These are phyloP conservation scores for Catharus ustulatus DNA, from an alignment of 2,797 vertebrate genomes.

Conservation along the genomic window DNA sequence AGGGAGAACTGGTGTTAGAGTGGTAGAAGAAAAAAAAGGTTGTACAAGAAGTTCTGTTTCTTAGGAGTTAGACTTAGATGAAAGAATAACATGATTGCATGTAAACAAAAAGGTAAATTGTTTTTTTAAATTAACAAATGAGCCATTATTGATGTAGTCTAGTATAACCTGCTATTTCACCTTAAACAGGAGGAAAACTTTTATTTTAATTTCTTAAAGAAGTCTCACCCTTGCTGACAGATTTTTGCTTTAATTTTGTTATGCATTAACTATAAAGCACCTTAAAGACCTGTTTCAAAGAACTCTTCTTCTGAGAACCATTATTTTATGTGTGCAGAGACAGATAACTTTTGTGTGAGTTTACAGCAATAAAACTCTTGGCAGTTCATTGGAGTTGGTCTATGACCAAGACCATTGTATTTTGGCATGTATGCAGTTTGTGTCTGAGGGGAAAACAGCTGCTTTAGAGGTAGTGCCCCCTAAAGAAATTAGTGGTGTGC, in stretches of 20 bases:
- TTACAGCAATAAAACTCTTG: neutral
- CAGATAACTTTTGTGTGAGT: neutral
- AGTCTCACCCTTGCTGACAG: neutral
- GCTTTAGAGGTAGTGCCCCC: neutral
- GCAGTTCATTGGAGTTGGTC: neutral
- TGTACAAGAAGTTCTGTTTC: neutral
- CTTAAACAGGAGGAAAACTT: neutral
- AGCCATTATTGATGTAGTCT: neutral
- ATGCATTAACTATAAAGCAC: neutral
- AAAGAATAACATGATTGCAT: neutral
- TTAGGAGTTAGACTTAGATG: neutral
- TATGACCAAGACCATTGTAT: neutral
- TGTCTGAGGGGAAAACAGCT: neutral
- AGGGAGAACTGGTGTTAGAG: neutral
- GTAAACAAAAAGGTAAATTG: neutral
- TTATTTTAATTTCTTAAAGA: neutral
- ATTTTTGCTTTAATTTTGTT: neutral
- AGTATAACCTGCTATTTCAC: neutral
- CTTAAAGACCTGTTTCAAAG: neutral
- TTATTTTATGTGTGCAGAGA: neutral
- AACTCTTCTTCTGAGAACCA: neutral
- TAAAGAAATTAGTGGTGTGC: neutral
- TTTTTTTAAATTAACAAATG: neutral
- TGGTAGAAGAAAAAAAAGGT: neutral
- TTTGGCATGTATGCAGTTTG: neutral